Evolutionary conservation across 2,888 invertebrate genomes (phyloP).

Genomic region (Lepidochitona cinerea): DNA sequence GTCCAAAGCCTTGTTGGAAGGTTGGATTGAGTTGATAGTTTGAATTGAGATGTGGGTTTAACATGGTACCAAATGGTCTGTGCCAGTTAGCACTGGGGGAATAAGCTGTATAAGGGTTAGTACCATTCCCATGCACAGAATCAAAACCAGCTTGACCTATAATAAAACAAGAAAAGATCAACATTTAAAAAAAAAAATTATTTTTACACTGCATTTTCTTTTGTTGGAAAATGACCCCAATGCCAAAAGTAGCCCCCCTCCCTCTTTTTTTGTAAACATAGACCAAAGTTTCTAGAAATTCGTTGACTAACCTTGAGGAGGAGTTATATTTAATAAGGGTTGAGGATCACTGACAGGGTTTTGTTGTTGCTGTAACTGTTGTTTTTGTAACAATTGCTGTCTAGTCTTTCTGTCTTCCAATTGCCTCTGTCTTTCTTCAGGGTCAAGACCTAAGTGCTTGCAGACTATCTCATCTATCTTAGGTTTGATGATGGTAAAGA

Average conservation of each 20-base stretch:
- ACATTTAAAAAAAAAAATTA: no score
- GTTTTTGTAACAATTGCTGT: constrained; percentile 21
- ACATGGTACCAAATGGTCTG: not conserved
- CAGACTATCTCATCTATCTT: constrained; percentile 93
- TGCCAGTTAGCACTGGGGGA: constrained; percentile 5
- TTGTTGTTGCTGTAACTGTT: constrained; percentile 17
- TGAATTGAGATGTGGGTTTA: not conserved
- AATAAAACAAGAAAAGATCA: not conserved
- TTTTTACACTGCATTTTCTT: no score
- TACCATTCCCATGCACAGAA: not conserved
- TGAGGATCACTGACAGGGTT: not conserved
- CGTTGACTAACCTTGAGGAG: no score
- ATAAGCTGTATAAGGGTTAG: not conserved
- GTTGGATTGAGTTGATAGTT: not conserved
- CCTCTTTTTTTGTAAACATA: no score
- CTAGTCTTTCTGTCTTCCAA: constrained; percentile 34
- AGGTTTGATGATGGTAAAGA: constrained; percentile 88
- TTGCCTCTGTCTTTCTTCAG: constrained; percentile 51
- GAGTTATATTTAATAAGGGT: not conserved
- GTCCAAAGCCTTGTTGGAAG: not conserved
- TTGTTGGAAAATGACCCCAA: no score
- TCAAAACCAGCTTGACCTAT: not conserved
- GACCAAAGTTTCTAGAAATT: no score
- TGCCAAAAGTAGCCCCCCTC: no score
- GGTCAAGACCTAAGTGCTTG: constrained; percentile 84